Evolutionary conservation across 2,113 vertebrate genomes (phyloP).

Genomic region (Pica pica): DNA sequence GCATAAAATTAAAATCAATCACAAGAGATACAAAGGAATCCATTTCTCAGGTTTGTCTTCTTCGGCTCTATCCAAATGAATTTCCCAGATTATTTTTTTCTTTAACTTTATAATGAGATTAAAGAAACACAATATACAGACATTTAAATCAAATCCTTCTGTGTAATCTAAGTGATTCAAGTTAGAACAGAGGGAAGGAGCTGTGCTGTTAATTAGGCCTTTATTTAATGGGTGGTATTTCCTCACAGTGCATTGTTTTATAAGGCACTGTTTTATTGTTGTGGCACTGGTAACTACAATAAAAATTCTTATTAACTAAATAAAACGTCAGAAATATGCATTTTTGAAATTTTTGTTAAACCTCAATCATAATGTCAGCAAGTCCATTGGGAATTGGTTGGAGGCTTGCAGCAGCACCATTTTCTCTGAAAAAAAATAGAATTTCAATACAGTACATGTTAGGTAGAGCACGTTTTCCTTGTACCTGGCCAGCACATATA

Average conservation of each 20-base stretch:
- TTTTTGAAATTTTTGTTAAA: background rate
- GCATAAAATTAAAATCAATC: background rate
- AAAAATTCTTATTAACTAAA: background rate
- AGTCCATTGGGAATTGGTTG: background rate
- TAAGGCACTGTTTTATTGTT: background rate
- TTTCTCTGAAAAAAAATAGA: background rate
- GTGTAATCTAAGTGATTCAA: background rate
- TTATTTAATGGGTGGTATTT: background rate
- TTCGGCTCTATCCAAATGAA: background rate
- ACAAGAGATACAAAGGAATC: background rate
- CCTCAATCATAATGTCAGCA: accelerated
- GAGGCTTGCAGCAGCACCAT: background rate
- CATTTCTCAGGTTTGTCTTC: background rate
- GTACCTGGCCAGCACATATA: background rate
- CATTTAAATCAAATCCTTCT: background rate
- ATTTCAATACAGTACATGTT: background rate
- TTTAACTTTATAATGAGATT: background rate
- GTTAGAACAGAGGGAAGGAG: background rate
- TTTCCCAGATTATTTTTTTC: background rate
- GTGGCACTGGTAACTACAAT: background rate
- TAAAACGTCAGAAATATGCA: background rate
- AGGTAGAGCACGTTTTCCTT: background rate
- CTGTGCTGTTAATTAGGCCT: background rate
- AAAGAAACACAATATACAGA: background rate
- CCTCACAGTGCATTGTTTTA: background rate